phyloP scores from a whole-genome alignment of 2,888 invertebrate species.

The Oeneis ivallda region DNA sequence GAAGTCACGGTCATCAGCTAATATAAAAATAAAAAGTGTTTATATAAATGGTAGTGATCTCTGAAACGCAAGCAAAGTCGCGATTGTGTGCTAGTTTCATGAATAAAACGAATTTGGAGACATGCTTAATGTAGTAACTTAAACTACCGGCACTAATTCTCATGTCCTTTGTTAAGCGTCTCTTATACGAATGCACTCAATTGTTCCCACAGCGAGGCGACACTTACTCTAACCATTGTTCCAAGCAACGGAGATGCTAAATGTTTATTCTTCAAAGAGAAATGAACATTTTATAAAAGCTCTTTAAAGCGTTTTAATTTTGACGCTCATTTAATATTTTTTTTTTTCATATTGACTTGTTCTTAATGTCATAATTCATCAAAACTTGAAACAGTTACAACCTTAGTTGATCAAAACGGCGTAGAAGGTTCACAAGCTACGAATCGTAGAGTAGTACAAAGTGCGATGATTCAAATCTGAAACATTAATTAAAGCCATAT shows the following conservation, averaged over 20 bases:
- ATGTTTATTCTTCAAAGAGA: slow-evolving; percentile 38
- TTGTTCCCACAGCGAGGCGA: slow-evolving; percentile 36
- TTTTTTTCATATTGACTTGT: neutral
- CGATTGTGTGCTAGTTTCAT: neutral
- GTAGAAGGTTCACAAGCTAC: neutral
- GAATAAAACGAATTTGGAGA: slow-evolving; percentile 16
- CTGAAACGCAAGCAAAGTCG: neutral
- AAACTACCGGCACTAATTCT: slow-evolving; percentile 31
- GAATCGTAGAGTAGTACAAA: no score
- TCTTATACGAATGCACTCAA: slow-evolving; percentile 38
- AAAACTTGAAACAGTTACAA: neutral
- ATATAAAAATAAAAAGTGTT: no score
- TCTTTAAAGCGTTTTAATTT: slow-evolving; percentile 28
- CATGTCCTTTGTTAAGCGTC: slow-evolving; percentile 40
- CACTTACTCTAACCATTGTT: slow-evolving; percentile 37
- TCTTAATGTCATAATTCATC: neutral
- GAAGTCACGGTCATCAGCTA: no score
- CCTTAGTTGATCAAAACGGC: neutral
- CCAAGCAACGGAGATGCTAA: slow-evolving; percentile 27
- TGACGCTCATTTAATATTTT: slow-evolving; percentile 21
- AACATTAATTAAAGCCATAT: no score
- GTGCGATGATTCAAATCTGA: no score
- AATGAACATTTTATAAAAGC: slow-evolving; percentile 36
- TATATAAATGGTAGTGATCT: neutral
- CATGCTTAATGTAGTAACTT: slow-evolving; percentile 31